Conservation (phyloP, 2,113 vertebrate genomes). For the Phrynocephalus versicolor region DNA sequence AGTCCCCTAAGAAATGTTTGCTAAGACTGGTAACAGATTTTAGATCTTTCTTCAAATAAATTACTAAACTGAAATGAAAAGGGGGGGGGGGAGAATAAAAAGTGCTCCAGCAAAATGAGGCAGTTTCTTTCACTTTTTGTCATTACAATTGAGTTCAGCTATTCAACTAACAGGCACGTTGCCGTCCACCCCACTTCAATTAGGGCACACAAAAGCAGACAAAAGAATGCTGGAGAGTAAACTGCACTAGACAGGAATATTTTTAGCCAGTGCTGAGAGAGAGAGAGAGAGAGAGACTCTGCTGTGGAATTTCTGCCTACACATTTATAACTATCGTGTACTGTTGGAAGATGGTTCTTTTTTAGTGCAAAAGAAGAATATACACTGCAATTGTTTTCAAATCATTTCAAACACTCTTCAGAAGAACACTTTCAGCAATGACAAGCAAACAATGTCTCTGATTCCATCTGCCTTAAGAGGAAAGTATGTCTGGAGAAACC, state of each 20-base stretch:
- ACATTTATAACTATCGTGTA: conserved; percentile 47
- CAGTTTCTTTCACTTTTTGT: conserved; percentile 49
- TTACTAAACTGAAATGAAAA: background rate
- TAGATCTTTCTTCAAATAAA: background rate
- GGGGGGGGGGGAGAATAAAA: conserved; percentile 28
- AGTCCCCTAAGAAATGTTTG: conserved; percentile 18
- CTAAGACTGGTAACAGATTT: background rate
- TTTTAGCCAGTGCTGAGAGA: conserved; percentile 57
- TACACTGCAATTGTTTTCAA: background rate
- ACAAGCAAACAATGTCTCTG: background rate
- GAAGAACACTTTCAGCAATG: conserved; percentile 18
- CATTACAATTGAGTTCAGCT: conserved; percentile 55
- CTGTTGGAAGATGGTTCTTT: background rate
- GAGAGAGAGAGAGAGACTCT: conserved; percentile 48
- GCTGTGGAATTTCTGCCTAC: conserved; percentile 32
- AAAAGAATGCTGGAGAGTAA: conserved; percentile 68
- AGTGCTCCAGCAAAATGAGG: conserved; percentile 29
- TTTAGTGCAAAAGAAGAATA: conserved; percentile 25
- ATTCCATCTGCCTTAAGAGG: conserved; percentile 18
- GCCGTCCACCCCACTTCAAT: conserved; percentile 58
- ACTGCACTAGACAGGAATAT: conserved; percentile 62
- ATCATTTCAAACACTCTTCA: background rate
- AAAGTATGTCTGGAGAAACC: background rate
- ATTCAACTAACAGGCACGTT: conserved; percentile 50
- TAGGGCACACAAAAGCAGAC: conserved; percentile 66